These are phyloP conservation scores for Myotis findleyi DNA, from an alignment of 2,797 vertebrate species.

Conservation along the genomic window DNA sequence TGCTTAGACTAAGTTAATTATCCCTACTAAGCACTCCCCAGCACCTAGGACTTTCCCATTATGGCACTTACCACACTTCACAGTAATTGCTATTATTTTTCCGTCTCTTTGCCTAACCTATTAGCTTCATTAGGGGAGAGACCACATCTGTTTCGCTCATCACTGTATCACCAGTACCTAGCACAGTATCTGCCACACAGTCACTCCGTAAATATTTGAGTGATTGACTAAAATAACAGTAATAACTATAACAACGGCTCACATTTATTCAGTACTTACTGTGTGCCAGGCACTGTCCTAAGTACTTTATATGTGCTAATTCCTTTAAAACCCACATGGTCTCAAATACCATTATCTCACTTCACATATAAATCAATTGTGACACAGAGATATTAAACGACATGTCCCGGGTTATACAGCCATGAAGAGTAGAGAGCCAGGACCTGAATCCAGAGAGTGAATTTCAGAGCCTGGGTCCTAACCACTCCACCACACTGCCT, in stretches of 20 bases:
- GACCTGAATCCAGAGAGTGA: neutral
- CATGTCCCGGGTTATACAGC: neutral
- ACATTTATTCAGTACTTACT: neutral
- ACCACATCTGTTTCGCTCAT: neutral
- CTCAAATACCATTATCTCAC: neutral
- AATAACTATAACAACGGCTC: neutral
- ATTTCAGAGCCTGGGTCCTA: neutral
- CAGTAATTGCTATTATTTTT: neutral
- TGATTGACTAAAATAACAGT: neutral
- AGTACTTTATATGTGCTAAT: neutral
- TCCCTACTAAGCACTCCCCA: neutral
- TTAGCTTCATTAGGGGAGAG: neutral
- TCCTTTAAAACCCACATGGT: constrained; percentile 17
- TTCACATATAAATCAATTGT: constrained; percentile 19
- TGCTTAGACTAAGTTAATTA: neutral
- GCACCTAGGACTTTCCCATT: neutral
- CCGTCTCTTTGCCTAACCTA: neutral
- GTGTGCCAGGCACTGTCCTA: neutral
- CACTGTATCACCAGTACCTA: neutral
- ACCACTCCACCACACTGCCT: neutral
- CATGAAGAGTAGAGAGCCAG: neutral
- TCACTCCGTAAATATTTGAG: neutral
- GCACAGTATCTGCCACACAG: neutral
- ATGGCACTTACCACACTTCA: neutral
- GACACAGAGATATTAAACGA: neutral